These are phyloP conservation scores for Oncorhynchus mykiss DNA, from an alignment of 2,113 vertebrate genomes.

Conservation along the genomic window DNA sequence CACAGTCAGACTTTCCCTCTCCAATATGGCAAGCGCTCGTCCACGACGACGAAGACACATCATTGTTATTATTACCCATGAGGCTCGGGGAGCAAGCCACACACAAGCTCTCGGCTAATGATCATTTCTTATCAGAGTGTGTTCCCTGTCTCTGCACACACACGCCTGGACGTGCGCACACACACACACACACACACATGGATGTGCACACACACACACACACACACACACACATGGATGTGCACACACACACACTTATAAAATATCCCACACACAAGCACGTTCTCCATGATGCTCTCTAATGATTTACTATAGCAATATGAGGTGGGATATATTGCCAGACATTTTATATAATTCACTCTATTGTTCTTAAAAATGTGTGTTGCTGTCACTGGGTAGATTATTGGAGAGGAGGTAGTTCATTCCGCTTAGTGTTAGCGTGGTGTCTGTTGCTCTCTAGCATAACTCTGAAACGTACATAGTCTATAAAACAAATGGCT, in stretches of 20 bases:
- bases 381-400: constrained; percentile 65
- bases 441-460: constrained; percentile 45
- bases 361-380: constrained; percentile 57
- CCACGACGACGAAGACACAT: constrained; percentile 18
- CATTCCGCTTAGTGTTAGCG: constrained; percentile 57
- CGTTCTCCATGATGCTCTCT: constrained; percentile 59
- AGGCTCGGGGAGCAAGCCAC: background rate
- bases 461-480: constrained; percentile 61
- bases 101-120: constrained; percentile 24
- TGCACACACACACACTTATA: constrained; percentile 14
- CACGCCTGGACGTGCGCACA: background rate
- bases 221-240: background rate
- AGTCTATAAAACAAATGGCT: constrained; percentile 75
- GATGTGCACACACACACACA: background rate
- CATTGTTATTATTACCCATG: background rate
- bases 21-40: constrained; percentile 25
- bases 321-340: constrained; percentile 63
- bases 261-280: background rate
- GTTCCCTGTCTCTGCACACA: constrained; percentile 8
- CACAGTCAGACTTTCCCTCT: constrained; percentile 15
- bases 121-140: constrained; percentile 23
- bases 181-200: background rate
- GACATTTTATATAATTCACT: constrained; percentile 71
- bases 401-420: constrained; percentile 61
- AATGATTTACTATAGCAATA: constrained; percentile 74